These are phyloP conservation scores for zebrafish (Danio rerio) DNA, from an alignment of 2,113 vertebrate species.

Conservation along the genomic window GRCz12tu NC_133191.1:9685001-9685500, in stretches of 20 bases:
- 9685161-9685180: conserved; percentile 26
- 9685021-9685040: background rate
- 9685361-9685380: background rate
- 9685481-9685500: background rate
- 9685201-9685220: conserved; percentile 33
- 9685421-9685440: background rate
- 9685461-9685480: background rate
- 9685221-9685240: conserved; percentile 21
- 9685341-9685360: background rate
- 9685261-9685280: background rate
- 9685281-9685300: conserved; percentile 21
- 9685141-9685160: background rate
- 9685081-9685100: background rate
- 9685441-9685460: background rate
- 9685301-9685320: conserved; percentile 14
- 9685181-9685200: conserved; percentile 27
- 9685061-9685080: background rate
- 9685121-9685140: background rate
- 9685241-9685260: conserved; percentile 27
- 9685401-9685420: background rate
- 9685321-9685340: background rate
- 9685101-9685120: background rate
- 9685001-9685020: background rate
- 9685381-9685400: background rate
- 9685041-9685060: background rate